Base-by-base conservation (phyloP, 2,888 invertebrate species). In the Agapostemon virescens region DNA sequence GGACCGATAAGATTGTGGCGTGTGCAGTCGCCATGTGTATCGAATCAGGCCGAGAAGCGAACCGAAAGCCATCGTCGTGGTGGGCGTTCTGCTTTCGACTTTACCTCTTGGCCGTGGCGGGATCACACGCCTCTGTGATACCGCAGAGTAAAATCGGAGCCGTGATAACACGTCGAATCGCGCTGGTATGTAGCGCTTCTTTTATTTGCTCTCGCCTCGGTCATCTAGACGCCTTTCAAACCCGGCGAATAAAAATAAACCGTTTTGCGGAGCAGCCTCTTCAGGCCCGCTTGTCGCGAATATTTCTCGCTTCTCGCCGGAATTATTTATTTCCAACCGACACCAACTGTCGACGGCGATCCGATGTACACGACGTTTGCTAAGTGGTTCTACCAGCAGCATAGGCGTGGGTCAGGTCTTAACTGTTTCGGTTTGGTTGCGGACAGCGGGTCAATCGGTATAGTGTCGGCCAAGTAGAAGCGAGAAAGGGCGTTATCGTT, bases 1-100 rank as follows among this genome's bases (percentile, higher is more conserved):
- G 67, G 52, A 55, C 55, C 36, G 74, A 79, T 81, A 79, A 33
- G 68, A 79, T 79, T 79, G 74, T 79, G 58, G 69, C 38, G 69
- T 26, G 64, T 42, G 69, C 70, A 40, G 69, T 77, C 70, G 38
- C 68, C 55, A 33, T 61, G 61, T 63, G 23, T 68, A 66, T 69
- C 45, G 66, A 64, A 69, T 66, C 68, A 30, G 68, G 26, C n/a
- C 74, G 74, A 61, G 61, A 64, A 67, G 7, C 58, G n/a, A 26
- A 49, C 26, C 42, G 69, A 52, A 55, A 58, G 66, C 55, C n/a
- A 49, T n/a, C 64, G 38, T 49, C 11, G 49, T 15, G 55, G 23
- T 15, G 55, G 23, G 38, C 38, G 38, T 38, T 23, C 17, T 64
- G 23, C 40, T 64, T 64, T 40, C 40, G 15, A 23, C 26, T 61